A percentile compares a stretch with the other conserved stretches of the same genome.
These are phyloP conservation scores for Aegotheles bennettii DNA, from an alignment of 2,113 vertebrate genomes.

Conservation along the genomic window DNA sequence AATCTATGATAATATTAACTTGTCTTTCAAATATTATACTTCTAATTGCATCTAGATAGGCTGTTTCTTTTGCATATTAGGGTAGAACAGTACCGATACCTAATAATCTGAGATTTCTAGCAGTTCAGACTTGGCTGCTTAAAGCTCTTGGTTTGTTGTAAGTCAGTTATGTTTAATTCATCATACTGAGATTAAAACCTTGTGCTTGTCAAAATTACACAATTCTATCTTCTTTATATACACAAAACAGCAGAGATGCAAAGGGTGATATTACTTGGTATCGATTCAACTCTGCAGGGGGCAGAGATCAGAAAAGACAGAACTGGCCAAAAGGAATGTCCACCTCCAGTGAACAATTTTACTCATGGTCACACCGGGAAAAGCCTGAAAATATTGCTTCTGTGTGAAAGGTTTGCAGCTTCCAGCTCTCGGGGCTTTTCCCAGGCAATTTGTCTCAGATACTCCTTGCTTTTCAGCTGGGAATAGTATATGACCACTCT, in stretches of 20 bases:
- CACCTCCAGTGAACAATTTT: conserved; percentile 71
- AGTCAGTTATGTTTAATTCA: conserved; percentile 73
- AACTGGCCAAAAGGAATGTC: conserved; percentile 70
- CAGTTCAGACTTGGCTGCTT: conserved; percentile 49
- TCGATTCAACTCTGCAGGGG: conserved; percentile 67
- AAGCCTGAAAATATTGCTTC: conserved; percentile 68
- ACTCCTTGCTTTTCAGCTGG: not conserved
- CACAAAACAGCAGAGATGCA: conserved; percentile 62
- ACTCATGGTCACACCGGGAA: conserved; percentile 67
- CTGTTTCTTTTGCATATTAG: conserved; percentile 10
- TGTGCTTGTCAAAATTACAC: conserved; percentile 72
- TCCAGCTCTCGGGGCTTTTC: conserved; percentile 36
- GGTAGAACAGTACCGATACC: not conserved
- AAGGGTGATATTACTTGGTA: conserved; percentile 70
- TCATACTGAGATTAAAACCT: conserved; percentile 65
- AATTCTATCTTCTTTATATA: conserved; percentile 70
- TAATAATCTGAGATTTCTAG: conserved; percentile 58
- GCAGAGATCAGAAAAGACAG: conserved; percentile 70
- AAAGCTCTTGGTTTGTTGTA: conserved; percentile 54
- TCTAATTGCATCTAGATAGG: conserved; percentile 2
- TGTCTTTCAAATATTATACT: not conserved
- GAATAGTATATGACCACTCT: not conserved
- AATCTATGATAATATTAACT: not conserved
- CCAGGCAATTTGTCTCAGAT: conserved; percentile 20
- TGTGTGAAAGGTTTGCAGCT: conserved; percentile 60